Evolutionary conservation across 2,797 vertebrate genomes (phyloP).

Genomic region (Synaphobranchus kaupii): DNA sequence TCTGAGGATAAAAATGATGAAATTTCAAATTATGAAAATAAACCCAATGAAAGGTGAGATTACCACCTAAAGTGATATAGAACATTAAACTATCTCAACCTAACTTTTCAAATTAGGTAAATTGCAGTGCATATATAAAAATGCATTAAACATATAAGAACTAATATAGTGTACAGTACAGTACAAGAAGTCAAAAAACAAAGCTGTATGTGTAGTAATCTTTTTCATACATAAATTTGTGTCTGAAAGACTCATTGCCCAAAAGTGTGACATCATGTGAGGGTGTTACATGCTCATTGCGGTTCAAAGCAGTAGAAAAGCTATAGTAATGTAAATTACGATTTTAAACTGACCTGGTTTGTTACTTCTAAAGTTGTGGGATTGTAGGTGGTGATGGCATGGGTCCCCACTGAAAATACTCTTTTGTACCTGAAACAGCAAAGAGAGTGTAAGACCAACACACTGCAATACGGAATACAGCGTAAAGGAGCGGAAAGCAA

Average conservation of each 20-base stretch:
- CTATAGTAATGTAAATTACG: background rate
- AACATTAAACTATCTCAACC: background rate
- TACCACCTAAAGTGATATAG: no score
- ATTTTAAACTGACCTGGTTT: slow-evolving; percentile 86
- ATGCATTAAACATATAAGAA: no score
- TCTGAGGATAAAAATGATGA: background rate
- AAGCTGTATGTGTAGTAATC: background rate
- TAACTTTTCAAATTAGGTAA: background rate
- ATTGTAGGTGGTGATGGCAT: slow-evolving; percentile 97
- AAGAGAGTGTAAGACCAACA: background rate
- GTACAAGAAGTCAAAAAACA: background rate
- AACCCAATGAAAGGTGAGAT: background rate
- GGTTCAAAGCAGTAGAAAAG: background rate
- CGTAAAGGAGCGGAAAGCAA: background rate
- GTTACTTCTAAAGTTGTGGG: slow-evolving; percentile 97
- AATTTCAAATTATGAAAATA: background rate
- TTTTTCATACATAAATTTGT: background rate
- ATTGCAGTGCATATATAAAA: no score
- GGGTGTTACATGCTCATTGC: background rate
- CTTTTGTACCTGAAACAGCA: slow-evolving; percentile 86
- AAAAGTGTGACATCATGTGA: background rate
- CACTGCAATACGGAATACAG: no score
- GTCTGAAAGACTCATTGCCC: background rate
- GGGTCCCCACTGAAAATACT: slow-evolving; percentile 95
- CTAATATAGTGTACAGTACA: background rate